phyloP scores from a whole-genome alignment of 2,113 vertebrate genomes.

The Catharus bicknelli region DNA sequence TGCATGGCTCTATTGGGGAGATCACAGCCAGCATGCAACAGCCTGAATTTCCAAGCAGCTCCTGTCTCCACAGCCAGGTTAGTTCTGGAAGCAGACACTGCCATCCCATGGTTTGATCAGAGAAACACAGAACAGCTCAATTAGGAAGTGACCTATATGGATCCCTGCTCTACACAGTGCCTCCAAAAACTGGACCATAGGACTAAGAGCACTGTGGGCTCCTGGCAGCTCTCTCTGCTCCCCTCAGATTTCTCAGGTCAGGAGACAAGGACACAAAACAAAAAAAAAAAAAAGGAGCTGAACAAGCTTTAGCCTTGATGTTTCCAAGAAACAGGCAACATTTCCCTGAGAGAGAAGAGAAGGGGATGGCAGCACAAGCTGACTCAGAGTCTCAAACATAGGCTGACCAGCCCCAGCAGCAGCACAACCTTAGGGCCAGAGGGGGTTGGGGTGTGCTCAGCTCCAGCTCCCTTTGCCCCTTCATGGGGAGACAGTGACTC shows the following conservation, averaged over 20 bases:
- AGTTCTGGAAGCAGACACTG: background rate
- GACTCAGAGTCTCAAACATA: background rate
- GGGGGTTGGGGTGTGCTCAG: background rate
- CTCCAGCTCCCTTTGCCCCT: background rate
- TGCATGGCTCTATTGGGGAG: fast-evolving
- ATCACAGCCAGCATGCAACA: background rate
- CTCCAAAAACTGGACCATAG: fast-evolving
- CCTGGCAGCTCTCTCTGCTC: background rate
- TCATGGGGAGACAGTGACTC: background rate
- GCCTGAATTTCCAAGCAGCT: background rate
- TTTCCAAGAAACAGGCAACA: background rate
- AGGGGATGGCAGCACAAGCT: background rate
- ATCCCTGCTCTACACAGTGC: background rate
- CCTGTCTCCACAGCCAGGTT: fast-evolving
- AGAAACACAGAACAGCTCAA: background rate
- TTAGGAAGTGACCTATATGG: background rate
- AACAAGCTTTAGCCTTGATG: background rate
- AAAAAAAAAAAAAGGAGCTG: background rate
- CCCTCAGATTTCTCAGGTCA: fast-evolving
- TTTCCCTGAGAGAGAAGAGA: background rate
- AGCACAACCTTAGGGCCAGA: fast-evolving
- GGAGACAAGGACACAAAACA: fast-evolving
- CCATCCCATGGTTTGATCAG: background rate
- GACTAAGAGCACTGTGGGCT: fast-evolving
- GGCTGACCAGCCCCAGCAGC: background rate